These are phyloP conservation scores for Colaptes auratus DNA, from an alignment of 2,113 vertebrate species.

Conservation along the genomic window DNA sequence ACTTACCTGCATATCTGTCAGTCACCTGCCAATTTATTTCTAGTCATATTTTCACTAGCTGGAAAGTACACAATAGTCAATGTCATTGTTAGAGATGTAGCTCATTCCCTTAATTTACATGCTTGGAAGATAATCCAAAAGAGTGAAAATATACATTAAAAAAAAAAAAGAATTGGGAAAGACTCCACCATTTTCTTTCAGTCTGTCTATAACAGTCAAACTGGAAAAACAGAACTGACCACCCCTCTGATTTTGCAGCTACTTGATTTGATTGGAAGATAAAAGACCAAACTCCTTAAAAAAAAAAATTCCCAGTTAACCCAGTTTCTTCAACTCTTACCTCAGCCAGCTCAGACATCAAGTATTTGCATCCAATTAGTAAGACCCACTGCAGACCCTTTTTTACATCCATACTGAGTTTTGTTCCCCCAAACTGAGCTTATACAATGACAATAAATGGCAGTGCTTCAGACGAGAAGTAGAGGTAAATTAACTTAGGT, in stretches of 20 bases:
- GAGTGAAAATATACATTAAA: not conserved
- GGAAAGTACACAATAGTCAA: fast-evolving
- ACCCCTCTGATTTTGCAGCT: not conserved
- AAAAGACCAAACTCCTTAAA: not conserved
- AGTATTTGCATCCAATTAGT: not conserved
- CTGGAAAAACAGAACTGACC: not conserved
- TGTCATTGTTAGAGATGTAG: not conserved
- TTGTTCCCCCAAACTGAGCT: not conserved
- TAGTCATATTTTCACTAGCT: not conserved
- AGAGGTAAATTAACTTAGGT: not conserved
- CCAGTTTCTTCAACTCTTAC: not conserved
- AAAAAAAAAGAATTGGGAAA: not conserved
- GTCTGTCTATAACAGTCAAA: not conserved
- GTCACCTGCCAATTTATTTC: not conserved
- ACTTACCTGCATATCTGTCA: not conserved
- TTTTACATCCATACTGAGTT: not conserved
- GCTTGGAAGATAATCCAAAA: not conserved
- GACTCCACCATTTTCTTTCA: not conserved
- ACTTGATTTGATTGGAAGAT: not conserved
- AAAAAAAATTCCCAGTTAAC: not conserved
- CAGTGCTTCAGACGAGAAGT: not conserved
- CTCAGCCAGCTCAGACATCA: not conserved
- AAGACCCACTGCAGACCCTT: not conserved
- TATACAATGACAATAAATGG: not conserved
- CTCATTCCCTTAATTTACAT: not conserved